Conservation (phyloP, 1,140 invertebrate genomes). For the Eriocheir sinensis region DNA sequence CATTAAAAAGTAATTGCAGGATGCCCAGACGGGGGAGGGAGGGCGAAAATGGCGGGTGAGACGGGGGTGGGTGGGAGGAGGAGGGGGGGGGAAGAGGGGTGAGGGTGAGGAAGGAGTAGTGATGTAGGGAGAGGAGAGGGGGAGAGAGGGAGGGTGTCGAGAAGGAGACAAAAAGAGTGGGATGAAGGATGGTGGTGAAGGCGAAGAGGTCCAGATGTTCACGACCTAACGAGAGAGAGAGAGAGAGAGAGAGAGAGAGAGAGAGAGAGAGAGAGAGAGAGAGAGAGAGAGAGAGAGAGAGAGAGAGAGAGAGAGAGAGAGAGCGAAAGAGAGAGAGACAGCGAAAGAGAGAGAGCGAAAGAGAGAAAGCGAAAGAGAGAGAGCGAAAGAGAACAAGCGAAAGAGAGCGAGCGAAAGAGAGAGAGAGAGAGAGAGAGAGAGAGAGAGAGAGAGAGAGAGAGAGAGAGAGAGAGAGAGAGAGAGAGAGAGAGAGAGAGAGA, state of each 20-base stretch:
- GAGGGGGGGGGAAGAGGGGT: not conserved
- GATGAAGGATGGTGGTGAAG: not conserved
- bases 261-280: not conserved
- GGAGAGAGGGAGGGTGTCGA: not conserved
- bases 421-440: not conserved
- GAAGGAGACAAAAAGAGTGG: not conserved
- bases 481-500: not conserved
- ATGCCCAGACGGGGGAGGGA: not conserved
- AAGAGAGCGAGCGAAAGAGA: not conserved
- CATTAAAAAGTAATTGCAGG: not conserved
- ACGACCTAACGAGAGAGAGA: not conserved
- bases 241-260: too few species aligned
- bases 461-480: not conserved
- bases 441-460: not conserved
- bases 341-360: not conserved
- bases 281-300: slow-evolving; percentile 22
- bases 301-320: slow-evolving; percentile 22
- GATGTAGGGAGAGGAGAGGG: not conserved
- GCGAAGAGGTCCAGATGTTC: not conserved
- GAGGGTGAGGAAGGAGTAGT: not conserved
- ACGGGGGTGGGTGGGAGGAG: not conserved
- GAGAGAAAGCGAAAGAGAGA: slow-evolving; percentile 10
- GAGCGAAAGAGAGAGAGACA: slow-evolving; percentile 10
- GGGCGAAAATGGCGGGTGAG: not conserved
- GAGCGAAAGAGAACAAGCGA: not conserved